A percentile compares a stretch with the other conserved stretches of the same genome.
These are phyloP conservation scores for Spicauda simplicius DNA, from an alignment of 2,888 invertebrate genomes.

Conservation along the genomic window DNA sequence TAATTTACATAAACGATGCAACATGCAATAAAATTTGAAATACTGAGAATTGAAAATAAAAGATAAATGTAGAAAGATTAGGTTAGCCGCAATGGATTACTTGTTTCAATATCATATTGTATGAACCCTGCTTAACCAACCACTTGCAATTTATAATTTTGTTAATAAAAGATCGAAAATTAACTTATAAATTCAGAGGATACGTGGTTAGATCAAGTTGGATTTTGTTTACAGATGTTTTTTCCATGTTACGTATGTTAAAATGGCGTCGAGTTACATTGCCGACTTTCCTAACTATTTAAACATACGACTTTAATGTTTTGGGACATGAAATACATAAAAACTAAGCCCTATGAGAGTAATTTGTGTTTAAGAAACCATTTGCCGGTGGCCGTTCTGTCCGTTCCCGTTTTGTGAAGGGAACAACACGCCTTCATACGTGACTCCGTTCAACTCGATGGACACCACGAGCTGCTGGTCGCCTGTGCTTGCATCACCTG, in stretches of 20 bases:
- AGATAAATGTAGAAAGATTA: background rate
- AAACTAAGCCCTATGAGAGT: constrained; percentile 26
- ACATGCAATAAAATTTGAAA: background rate
- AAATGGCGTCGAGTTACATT: background rate
- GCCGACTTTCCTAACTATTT: too few species aligned
- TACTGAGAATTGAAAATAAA: background rate
- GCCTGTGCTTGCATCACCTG: constrained; percentile 92
- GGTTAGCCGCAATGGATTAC: background rate
- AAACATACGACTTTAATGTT: background rate
- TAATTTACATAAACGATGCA: background rate
- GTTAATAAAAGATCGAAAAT: background rate
- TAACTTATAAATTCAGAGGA: constrained; percentile 9
- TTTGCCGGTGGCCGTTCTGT: constrained; percentile 74
- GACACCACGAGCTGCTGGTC: constrained; percentile 96
- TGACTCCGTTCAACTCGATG: constrained; percentile 97
- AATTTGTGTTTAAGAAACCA: constrained; percentile 67
- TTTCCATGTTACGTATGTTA: background rate
- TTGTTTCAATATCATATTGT: background rate
- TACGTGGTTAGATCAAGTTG: constrained; percentile 27
- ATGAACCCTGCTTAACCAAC: background rate
- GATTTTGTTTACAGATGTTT: background rate
- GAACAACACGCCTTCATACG: constrained; percentile 97
- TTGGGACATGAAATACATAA: constrained; percentile 28
- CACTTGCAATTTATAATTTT: background rate
- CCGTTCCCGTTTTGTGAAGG: constrained; percentile 72